A percentile compares a stretch with the other conserved stretches of the same genome.
These are phyloP conservation scores for Scomber scombrus DNA, from an alignment of 2,113 vertebrate species.

Conservation along the genomic window DNA sequence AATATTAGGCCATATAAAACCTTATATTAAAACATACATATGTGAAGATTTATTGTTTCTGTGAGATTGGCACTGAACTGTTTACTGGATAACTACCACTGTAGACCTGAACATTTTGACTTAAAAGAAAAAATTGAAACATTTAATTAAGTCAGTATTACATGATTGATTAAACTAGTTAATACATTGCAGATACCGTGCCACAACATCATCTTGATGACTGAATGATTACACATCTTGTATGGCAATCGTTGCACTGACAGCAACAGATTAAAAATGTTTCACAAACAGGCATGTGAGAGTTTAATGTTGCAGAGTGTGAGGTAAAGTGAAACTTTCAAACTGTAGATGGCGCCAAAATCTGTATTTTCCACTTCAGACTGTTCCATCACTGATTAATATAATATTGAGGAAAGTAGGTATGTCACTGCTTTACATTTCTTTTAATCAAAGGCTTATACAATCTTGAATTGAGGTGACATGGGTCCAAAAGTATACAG, in stretches of 20 bases:
- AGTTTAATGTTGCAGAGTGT: background rate
- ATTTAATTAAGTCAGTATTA: background rate
- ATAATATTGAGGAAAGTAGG: background rate
- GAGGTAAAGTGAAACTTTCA: background rate
- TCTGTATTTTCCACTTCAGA: background rate
- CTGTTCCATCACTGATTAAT: background rate
- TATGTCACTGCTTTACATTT: background rate
- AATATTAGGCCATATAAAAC: background rate
- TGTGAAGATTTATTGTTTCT: background rate
- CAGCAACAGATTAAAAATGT: too few species aligned
- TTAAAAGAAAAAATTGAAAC: background rate
- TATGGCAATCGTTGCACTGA: too few species aligned
- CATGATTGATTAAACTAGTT: too few species aligned
- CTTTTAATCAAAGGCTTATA: background rate
- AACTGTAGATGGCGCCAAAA: conserved; percentile 5
- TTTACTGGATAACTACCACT: background rate
- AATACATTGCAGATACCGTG: background rate
- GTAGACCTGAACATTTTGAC: background rate
- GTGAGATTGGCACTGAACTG: background rate
- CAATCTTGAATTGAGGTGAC: background rate
- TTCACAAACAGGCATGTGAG: background rate
- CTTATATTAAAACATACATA: background rate
- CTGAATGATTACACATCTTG: background rate
- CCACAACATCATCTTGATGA: background rate
- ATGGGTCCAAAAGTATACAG: too few species aligned